Conservation (phyloP, 1,140 invertebrate species). For the Whitmania pigra region DNA sequence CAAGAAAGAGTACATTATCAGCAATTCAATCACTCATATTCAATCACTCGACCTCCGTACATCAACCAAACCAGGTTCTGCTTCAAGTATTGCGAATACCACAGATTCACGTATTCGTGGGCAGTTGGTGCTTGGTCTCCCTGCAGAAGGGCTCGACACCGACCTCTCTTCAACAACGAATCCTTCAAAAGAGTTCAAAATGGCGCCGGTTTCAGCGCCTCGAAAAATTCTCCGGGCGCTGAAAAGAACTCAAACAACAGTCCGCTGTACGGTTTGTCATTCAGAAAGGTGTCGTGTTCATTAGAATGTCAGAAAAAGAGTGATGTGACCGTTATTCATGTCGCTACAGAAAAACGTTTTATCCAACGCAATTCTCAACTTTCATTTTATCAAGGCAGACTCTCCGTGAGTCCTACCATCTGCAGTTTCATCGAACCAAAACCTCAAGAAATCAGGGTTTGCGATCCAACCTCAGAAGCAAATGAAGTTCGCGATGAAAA, state of each 20-base stretch:
- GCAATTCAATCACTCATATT: no score
- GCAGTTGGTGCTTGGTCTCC: conserved; percentile 15
- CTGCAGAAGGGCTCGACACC: conserved; percentile 5
- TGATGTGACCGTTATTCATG: not conserved
- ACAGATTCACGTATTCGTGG: conserved; percentile 21
- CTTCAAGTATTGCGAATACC: conserved; percentile 22
- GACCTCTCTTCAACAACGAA: conserved; percentile 14
- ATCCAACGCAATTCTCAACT: not conserved
- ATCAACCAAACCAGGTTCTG: not conserved
- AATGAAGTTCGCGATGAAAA: not conserved
- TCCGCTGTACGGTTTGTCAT: conserved; percentile 1
- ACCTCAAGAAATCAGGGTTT: conserved; percentile 14
- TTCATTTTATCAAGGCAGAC: not conserved
- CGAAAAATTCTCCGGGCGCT: no score
- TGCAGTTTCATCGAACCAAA: conserved; percentile 14
- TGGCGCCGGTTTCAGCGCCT: conserved; percentile 18
- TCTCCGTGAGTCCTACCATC: conserved; percentile 5
- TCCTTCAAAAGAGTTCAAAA: conserved; percentile 17
- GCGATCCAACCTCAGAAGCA: conserved; percentile 3
- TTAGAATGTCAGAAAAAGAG: conserved; percentile 7
- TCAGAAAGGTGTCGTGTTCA: not conserved
- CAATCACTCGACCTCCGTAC: no score
- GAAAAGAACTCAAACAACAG: no score
- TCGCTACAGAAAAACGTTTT: not conserved
- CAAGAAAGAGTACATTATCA: no score